Base-by-base conservation (phyloP, 2,888 invertebrate genomes). In the Drosophila percnosoma region DNA sequence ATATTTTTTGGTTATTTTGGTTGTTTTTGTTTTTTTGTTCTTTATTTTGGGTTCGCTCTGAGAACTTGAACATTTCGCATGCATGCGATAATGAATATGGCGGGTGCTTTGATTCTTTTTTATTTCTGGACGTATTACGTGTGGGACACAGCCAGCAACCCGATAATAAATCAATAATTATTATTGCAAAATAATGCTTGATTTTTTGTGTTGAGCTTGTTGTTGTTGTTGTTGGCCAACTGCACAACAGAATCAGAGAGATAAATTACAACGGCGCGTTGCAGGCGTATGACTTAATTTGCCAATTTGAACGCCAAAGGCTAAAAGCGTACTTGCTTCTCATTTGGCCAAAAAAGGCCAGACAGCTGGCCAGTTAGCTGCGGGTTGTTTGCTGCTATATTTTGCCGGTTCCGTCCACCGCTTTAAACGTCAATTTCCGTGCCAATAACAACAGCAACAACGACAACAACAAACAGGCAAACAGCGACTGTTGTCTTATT, bases 201-300 rank as follows among this genome's bases (percentile, higher is more conserved):
- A 42, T 62, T 36, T 42, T 36, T 55, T 49, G 45, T 42, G 49
- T 40, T 31, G 33, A 40, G n/a, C n/a, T 21, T 36, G 34, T 34
- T 4, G 45, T 42, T n/a, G 40, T 21, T 45, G 42, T 45, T 45
- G 21, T 24, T 24, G 21, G 45, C 48, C 36, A 62, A 60, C 24
- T 60, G 58, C 59, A 64, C 34, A 38, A 51, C 34, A 34, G 38
- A 48, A 27, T 33, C 60, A 45, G 21, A 58, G 55, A 87, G 81
- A 87, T 90, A 87, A 90, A 88, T 87, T 90, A 86, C 90, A 75
- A 75, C 61, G 75, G 69, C 63, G 75, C 63, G 75, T 75, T 79
- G 74, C 82, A 82, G 89, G 87, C 88, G 83, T 89, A 87, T 87
- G 90, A 89, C 87, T 87, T 90, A 90, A 87, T 87, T 87, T 90